Percentiles rank a stretch among this genome's conserved stretches.
These are phyloP conservation scores for Scolopax bukidnonensis DNA, from an alignment of 2,797 vertebrate genomes.

Conservation along the genomic window DNA sequence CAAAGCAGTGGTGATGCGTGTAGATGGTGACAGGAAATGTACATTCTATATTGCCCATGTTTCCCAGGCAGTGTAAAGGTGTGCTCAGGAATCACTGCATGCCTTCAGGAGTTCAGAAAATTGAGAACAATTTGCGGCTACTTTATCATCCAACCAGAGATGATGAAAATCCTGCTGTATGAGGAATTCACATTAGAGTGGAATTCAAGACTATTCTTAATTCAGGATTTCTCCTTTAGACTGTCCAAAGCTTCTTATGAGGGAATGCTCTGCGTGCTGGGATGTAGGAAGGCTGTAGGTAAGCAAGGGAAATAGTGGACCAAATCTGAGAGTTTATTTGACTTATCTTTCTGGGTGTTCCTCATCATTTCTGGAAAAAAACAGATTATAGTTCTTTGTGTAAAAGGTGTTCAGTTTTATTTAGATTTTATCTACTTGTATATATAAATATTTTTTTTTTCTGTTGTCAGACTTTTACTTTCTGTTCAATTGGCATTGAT, in stretches of 20 bases:
- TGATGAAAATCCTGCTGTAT: not conserved
- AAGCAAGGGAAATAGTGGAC: not conserved
- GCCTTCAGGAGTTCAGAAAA: not conserved
- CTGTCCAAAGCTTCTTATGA: not conserved
- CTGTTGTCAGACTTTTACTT: not conserved
- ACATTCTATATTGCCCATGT: not conserved
- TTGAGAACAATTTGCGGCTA: not conserved
- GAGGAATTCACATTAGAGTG: not conserved
- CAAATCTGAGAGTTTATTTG: not conserved
- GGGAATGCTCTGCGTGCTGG: not conserved
- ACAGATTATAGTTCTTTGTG: not conserved
- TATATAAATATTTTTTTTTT: not conserved
- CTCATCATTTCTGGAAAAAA: not conserved
- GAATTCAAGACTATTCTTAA: not conserved
- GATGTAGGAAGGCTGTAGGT: not conserved
- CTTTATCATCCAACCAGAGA: not conserved
- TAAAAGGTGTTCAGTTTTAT: not conserved
- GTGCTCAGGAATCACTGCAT: not conserved
- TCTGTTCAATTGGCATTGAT: not conserved
- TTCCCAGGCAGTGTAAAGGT: not conserved
- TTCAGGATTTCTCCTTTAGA: not conserved
- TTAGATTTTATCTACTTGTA: not conserved
- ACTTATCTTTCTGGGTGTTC: not conserved
- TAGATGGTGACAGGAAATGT: not conserved
- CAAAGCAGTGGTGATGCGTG: not conserved